Evolutionary conservation across 2,797 vertebrate species (phyloP), one percentile per base, ranked within the genome.

Genomic region (Esox lucius): DNA sequence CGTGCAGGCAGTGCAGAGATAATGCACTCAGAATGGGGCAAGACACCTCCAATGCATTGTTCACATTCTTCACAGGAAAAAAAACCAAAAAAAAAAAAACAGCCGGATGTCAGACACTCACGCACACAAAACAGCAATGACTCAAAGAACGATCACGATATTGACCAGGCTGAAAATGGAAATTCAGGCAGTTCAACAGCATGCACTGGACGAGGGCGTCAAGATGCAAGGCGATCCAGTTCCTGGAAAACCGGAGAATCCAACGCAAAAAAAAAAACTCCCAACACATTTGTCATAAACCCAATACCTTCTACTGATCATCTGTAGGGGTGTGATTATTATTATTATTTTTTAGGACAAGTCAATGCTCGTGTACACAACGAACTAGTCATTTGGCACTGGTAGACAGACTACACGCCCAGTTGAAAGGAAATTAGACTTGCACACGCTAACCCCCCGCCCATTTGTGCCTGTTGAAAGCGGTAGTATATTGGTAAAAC

Each of bases 381-480:
- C 86, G 84, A 87, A 86, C 88, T 86, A 85, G 86, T 90, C 87
- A 89, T 90, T 91, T 90, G 88, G 86, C 89, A 85, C 85, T 56
- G 82, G 79, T 86, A 87, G 85, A 62, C 80, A 53, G 78, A 13
- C 39, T 79, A 67, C 68, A 35, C 46, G 13, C 53, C 75, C 77
- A 76, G 79, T 28, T 68, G 71, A 75, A 70, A 56, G 49, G 68
- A 82, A 72, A 73, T 76, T 12, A 46, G 59, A 80, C 65, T 48
- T 76, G 69, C 26, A 28, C 62, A 64, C 8, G 13, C 48, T 68
- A 39, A 12, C 31, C 53, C 51, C 31, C 28, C 51, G 51, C 31
- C 31, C 33, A 46, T n/a, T 42, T 0, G 69, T 17, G 56, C 9
- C 13, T 49, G 31, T 13, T 31, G 64, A 68, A 49, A 1, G 68